Evolutionary conservation across 1,140 invertebrate genomes (phyloP), one percentile per base, ranked within the genome.

Genomic region (Liolophura sinensis): DNA sequence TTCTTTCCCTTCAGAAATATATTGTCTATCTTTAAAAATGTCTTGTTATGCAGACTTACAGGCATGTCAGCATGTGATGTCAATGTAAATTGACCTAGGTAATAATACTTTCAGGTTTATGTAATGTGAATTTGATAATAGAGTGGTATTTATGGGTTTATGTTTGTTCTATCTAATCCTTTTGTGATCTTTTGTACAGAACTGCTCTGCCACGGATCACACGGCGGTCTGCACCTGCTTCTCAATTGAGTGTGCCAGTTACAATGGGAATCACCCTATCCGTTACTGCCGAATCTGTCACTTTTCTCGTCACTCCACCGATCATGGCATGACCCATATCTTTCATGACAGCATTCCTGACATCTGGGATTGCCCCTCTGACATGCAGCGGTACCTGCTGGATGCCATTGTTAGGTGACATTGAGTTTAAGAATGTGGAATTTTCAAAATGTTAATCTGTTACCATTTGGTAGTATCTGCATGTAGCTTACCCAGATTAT

Each of bases 221-320:
- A 90, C 92, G n/a, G 96, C 96, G 1, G 91, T 96, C 60, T 94
- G 93, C 20, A 95, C 97, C 40, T 99, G 97, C 80, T 99, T 99
- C 85, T 94, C 94, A 15, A 92, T 91, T 51, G 96, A 98, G 84
- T 99, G 97, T 85, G 94, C 94, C 18, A 94, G 92, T 81, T 96
- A 94, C 75, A 99, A 99, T 84, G 91, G 93, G 24, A 96, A 97
- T 81, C 92, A 94, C 81, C 97, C 97, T 16, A 96, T 97, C 67
- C 89, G 94, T 46, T 97, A 95, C 83, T 99, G 95, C 83, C 87
- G 73, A 40, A 61, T 64, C 25, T 85, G 84, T 71, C 77, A 85
- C 66, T 69, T 91, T 73, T 93, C 92, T 80, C 88, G 93, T 0
- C 94, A 97, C 82, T 93, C 94, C 79, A 92, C 91, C 73, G 88